A percentile compares a stretch with the other conserved stretches of the same genome.
Evolutionary conservation across 1,140 invertebrate genomes (phyloP).

Genomic region (Lasioglossum albipes): DNA sequence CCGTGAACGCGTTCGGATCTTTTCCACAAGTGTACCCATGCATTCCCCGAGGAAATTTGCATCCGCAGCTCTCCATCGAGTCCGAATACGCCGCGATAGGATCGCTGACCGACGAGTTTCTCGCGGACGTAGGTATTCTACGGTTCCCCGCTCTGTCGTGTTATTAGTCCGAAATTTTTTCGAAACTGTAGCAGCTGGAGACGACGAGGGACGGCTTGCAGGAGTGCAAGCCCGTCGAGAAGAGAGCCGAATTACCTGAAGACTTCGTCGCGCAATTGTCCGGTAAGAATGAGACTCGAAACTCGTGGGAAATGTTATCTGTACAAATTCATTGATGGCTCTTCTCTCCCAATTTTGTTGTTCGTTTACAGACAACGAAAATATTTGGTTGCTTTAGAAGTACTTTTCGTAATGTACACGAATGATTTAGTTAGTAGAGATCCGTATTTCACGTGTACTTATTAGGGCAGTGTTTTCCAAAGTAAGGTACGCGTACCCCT

Average conservation of each 20-base stretch:
- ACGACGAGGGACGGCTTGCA: rapidly evolving
- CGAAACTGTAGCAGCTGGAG: not conserved
- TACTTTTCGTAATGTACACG: too few species aligned
- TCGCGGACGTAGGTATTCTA: slow-evolving; percentile 16
- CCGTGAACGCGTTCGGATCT: slow-evolving; percentile 70
- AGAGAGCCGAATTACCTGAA: not conserved
- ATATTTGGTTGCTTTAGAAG: too few species aligned
- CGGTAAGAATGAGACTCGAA: slow-evolving; percentile 2
- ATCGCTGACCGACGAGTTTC: slow-evolving; percentile 34
- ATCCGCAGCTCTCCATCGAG: slow-evolving; percentile 49
- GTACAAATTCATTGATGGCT: too few species aligned
- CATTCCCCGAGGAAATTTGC: slow-evolving; percentile 60
- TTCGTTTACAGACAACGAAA: too few species aligned
- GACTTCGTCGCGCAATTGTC: slow-evolving; percentile 10
- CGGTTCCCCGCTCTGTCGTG: not conserved
- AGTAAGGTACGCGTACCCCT: too few species aligned
- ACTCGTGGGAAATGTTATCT: too few species aligned
- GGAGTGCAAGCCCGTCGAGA: not conserved
- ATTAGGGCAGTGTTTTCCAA: too few species aligned
- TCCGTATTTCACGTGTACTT: too few species aligned
- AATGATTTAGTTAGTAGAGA: too few species aligned
- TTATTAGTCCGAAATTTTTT: not conserved
- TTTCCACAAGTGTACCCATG: slow-evolving; percentile 74
- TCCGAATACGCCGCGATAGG: slow-evolving; percentile 64
- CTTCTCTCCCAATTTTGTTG: too few species aligned